These are phyloP conservation scores for Ciconia stormi DNA, from an alignment of 2,113 vertebrate genomes.

Conservation along the genomic window DNA sequence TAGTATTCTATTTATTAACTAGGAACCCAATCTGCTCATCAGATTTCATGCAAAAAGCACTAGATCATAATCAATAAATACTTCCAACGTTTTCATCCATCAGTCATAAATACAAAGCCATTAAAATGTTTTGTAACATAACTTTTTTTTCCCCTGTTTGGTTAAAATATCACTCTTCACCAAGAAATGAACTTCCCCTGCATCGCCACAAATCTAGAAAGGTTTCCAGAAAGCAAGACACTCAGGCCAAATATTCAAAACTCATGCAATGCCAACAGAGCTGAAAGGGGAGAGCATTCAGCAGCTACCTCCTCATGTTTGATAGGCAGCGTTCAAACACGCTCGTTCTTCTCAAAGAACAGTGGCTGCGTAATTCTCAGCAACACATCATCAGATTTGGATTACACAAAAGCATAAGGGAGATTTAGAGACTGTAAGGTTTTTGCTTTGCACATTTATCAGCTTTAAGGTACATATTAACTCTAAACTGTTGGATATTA, in stretches of 20 bases:
- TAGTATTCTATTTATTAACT: neutral
- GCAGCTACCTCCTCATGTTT: neutral
- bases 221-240: neutral
- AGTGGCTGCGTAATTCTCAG: neutral
- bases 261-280: neutral
- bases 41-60: neutral
- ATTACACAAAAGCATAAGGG: neutral
- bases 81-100: neutral
- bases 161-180: neutral
- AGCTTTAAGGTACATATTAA: neutral
- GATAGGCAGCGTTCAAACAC: neutral
- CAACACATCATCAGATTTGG: too few relatives aligned
- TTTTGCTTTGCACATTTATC: neutral
- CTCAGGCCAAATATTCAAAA: neutral
- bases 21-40: neutral
- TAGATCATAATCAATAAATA: neutral
- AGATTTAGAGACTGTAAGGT: neutral
- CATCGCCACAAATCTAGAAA: neutral
- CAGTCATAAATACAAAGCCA: neutral
- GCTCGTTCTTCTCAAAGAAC: neutral
- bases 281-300: neutral
- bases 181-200: neutral
- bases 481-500: neutral
- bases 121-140: neutral
- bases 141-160: neutral